Percentiles rank a stretch among this genome's conserved stretches.
Evolutionary conservation across 1,140 invertebrate species (phyloP).

Genomic region (Meloidogyne hapla): DNA sequence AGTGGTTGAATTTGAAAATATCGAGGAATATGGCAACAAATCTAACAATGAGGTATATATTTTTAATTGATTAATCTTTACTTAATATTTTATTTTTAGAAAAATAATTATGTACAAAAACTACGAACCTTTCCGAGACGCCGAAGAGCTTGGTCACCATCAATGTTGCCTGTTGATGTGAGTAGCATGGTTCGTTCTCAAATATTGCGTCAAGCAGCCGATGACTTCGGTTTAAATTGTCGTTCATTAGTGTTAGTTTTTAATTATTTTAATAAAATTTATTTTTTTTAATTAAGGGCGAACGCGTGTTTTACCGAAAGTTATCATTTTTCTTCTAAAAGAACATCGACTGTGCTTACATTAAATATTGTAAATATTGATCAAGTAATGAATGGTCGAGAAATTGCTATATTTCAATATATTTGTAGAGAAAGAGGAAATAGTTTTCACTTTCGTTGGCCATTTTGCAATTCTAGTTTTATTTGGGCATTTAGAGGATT

Average conservation of each 20-base stretch:
- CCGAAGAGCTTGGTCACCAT: too few relatives aligned
- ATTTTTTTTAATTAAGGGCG: background rate
- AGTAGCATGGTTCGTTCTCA: background rate
- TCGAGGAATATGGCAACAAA: too few relatives aligned
- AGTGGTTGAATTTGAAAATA: too few relatives aligned
- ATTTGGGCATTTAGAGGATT: background rate
- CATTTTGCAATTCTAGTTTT: background rate
- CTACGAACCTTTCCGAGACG: background rate
- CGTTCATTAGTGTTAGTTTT: background rate
- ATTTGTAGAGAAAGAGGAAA: background rate
- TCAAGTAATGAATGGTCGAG: background rate
- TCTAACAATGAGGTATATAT: too few relatives aligned
- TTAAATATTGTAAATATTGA: background rate
- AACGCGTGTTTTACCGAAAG: background rate
- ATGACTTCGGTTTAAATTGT: background rate
- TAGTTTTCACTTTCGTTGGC: background rate
- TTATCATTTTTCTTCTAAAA: background rate
- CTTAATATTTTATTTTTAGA: too few relatives aligned
- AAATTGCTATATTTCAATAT: background rate
- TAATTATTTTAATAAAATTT: background rate
- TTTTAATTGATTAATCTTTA: too few relatives aligned
- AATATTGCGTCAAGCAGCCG: background rate
- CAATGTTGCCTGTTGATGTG: background rate
- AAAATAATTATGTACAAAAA: too few relatives aligned
- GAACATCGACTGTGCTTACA: background rate